Evolutionary conservation across 2,113 vertebrate species (phyloP), one percentile per base, ranked within the genome.

Genomic region (Hyla sarda): DNA sequence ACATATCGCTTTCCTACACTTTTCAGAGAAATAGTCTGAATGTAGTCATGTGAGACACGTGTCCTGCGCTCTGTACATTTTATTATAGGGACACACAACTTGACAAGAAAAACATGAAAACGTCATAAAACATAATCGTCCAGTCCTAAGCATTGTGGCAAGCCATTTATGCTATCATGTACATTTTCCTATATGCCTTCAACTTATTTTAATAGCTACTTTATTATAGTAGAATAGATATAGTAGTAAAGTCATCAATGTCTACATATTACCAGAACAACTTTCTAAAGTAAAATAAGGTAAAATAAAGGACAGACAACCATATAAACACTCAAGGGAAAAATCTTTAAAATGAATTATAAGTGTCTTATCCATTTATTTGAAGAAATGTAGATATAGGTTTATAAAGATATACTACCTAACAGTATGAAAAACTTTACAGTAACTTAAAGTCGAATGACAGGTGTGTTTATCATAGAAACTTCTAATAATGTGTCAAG

Each of bases 1-100:
- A 52, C 62, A 69, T 69, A 82, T 82, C 45, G 45, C 17, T 69
- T 82, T 52, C 47, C 69, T 82, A 67, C 47, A 67, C n/a, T 71
- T 32, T 69, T 25, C 47, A 32, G 48, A 82, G 21, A 82, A 34
- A 45, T 52, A 60, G n/a, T 50, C 62, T 32, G 45, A 82, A 52
- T 17, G 8, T 45, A 82, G 80, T 52, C 80, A 82, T 34, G 60
- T 34, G 45, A 82, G 45, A 50, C 48, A 32, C 52, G 50, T 77
- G 28, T 25, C 6, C 8, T 19, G 37, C 47, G 23, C 12, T 56
- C n/a, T 17, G 56, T 65, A 45, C 23, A 0, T 19, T 45, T 62
- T 47, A 10, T 65, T 81, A 41, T 5, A 62, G 17, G 30, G 28
- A n/a, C 54, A 21, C 16, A 76, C 25, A 76, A 50, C n/a, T 30